These are phyloP conservation scores for Protosalanx chinensis DNA, from an alignment of 2,797 vertebrate genomes.

Conservation along the genomic window DNA sequence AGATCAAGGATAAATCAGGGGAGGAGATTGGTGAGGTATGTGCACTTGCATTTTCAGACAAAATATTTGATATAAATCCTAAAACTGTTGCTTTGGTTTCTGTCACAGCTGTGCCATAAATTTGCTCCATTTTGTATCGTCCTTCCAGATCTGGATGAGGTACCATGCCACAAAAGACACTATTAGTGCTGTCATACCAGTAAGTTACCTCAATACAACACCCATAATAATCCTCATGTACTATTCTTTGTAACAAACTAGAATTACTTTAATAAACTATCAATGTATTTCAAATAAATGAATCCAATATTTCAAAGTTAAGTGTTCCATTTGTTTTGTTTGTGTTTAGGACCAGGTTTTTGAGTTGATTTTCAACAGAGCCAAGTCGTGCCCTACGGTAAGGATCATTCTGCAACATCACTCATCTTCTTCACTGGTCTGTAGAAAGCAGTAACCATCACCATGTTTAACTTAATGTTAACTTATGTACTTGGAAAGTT, in stretches of 20 bases:
- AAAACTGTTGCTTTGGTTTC: not conserved
- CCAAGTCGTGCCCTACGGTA: slow-evolving; percentile 82
- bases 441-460: no score
- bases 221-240: not conserved
- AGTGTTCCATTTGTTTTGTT: slow-evolving; percentile 25
- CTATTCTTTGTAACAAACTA: not conserved
- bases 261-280: not conserved
- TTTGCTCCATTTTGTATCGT: not conserved
- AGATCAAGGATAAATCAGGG: slow-evolving; percentile 82
- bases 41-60: not conserved
- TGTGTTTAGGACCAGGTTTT: slow-evolving; percentile 74
- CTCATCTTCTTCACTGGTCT: not conserved
- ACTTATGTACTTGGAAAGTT: not conserved
- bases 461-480: not conserved
- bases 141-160: slow-evolving; percentile 87
- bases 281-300: not conserved
- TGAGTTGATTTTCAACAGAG: slow-evolving; percentile 79
- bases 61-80: no score
- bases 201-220: slow-evolving; percentile 67
- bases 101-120: not conserved
- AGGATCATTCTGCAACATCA: slow-evolving; percentile 38
- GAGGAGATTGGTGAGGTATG: slow-evolving; percentile 87
- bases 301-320: not conserved
- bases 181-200: slow-evolving; percentile 89
- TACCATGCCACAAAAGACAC: slow-evolving; percentile 88